Base-by-base conservation (phyloP, 2,888 invertebrate species). In the Xestia ashworthii region DNA sequence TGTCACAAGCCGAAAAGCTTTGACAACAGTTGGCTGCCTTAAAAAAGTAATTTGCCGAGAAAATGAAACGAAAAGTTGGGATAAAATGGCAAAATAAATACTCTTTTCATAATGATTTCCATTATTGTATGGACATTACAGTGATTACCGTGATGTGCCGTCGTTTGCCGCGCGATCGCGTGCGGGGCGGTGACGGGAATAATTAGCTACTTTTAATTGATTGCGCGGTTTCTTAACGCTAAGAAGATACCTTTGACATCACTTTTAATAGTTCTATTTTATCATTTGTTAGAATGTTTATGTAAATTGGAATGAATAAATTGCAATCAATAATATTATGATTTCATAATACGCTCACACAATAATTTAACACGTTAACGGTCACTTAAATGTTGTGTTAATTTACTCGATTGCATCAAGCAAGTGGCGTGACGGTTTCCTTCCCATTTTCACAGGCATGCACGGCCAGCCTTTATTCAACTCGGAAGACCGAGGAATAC, bases 401-500 rank as follows among this genome's bases (percentile, higher is more conserved):
- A 64, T 55, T 81, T 12, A 65, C 25, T 50, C 4, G 65, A 44
- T 80, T 25, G 25, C 9, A 58, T 65, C 44, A 73, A 81, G 22
- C 58, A 66, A 25, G 50, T 46, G 3, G 50, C 38, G 58, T 78
- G 46, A 80, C 69, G 9, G n/a, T 58, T 62, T 67, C 16, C 19
- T 66, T 73, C 41, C 3, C 19, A 41, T 58, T 69, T 93, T 92
- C 44, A 19, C 91, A 96, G 96, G 96, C 46, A 96, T 96, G 96
- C 96, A 96, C 58, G 96, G 96, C 0, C 87, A 87, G 78, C 96
- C 96, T 6, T 88, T 96, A 25, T 93, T 86, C 46, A 96, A 96
- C 82, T 92, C 95, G 0, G 96, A 97, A 90, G 95, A 96, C 79
- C 92, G 96, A 46, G 97, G 96, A 5, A 96, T 97, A 79, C 97